phyloP scores from a whole-genome alignment of 2,888 invertebrate genomes.

The Argyresthia albistria region DNA sequence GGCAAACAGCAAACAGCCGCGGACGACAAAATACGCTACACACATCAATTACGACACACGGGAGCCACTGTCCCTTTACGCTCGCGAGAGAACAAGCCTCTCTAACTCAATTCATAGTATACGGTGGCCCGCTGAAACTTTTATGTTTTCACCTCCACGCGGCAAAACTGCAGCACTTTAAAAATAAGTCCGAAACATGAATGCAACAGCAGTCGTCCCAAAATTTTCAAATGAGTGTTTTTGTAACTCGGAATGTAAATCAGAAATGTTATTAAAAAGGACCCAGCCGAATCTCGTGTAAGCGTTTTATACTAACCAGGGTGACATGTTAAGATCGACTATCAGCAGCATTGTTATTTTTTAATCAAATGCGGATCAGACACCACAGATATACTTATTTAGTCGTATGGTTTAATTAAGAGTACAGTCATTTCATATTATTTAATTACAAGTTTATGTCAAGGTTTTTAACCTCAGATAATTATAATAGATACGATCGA shows the following conservation, averaged over 20 bases:
- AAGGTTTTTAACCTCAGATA: too few species aligned
- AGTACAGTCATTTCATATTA: too few species aligned
- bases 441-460: too few species aligned
- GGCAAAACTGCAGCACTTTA: conserved; percentile 13
- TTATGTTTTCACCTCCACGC: conserved; percentile 30
- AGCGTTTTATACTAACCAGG: too few species aligned
- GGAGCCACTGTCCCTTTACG: conserved; percentile 31
- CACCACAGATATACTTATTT: too few species aligned
- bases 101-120: conserved; percentile 60
- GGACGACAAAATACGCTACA: conserved; percentile 57
- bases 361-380: too few species aligned
- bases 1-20: conserved; percentile 45
- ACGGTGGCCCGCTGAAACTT: conserved; percentile 33
- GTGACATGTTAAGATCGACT: too few species aligned
- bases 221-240: conserved; percentile 36
- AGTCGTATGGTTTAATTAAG: too few species aligned
- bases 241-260: conserved; percentile 14
- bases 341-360: too few species aligned
- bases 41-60: conserved; percentile 53
- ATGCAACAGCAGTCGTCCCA: conserved; percentile 17
- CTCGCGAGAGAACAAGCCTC: conserved; percentile 31
- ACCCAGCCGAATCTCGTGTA: too few species aligned
- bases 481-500: too few species aligned
- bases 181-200: conserved; percentile 3
- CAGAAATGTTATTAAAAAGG: too few species aligned